Conservation (phyloP, 1,140 invertebrate species). For the Drosophila yakuba region DNA sequence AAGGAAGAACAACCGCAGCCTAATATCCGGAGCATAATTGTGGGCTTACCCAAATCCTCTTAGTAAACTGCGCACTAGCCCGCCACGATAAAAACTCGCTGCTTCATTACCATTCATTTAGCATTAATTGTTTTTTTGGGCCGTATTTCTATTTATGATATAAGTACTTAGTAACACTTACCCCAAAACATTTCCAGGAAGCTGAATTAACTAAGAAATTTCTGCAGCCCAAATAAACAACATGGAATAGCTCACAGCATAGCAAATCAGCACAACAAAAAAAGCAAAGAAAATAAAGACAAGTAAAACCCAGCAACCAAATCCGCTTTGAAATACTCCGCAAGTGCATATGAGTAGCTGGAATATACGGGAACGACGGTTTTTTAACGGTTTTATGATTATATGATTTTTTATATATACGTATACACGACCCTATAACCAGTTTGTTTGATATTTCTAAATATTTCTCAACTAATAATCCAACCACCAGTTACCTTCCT, state of each 20-base stretch:
- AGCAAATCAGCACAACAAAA: background rate
- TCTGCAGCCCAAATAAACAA: conserved; percentile 35
- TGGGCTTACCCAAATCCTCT: conserved; percentile 23
- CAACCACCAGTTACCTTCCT: too few relatives aligned
- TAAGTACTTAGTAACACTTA: conserved; percentile 5
- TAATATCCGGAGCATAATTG: conserved; percentile 20
- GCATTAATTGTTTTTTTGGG: conserved; percentile 26
- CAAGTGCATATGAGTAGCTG: conserved; percentile 61
- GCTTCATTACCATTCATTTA: conserved; percentile 34
- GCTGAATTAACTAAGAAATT: conserved; percentile 12
- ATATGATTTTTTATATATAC: too few relatives aligned
- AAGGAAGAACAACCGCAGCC: background rate
- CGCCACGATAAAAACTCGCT: background rate
- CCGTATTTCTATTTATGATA: conserved; percentile 6
- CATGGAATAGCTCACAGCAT: conserved; percentile 21
- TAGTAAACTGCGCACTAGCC: background rate
- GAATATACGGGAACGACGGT: too few relatives aligned
- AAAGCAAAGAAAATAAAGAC: conserved; percentile 22
- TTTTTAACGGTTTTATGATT: too few relatives aligned
- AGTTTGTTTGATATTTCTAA: too few relatives aligned
- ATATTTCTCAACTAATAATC: too few relatives aligned
- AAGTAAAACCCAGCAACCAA: conserved; percentile 53
- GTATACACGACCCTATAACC: too few relatives aligned
- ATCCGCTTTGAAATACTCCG: conserved; percentile 65
- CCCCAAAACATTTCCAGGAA: conserved; percentile 4